Conservation (phyloP, 2,113 vertebrate genomes). For the Solenodon paradoxus region DNA sequence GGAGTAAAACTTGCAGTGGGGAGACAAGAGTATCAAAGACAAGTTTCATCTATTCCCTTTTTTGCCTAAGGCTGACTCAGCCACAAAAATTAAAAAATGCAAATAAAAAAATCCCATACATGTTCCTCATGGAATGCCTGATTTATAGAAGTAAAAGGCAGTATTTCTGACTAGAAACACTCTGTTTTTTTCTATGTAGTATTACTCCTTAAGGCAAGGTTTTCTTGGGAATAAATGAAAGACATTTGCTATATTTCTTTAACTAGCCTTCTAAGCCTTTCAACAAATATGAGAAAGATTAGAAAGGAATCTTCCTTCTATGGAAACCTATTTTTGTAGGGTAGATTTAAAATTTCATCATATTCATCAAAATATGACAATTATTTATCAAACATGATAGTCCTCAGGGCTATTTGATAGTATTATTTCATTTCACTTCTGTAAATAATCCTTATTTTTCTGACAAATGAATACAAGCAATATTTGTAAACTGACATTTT, state of each 20-base stretch:
- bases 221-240: constrained; percentile 4
- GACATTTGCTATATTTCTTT: constrained; percentile 1
- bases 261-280: not conserved
- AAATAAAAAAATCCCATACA: not conserved
- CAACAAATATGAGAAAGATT: constrained; percentile 1
- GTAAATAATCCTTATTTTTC: constrained; percentile 12
- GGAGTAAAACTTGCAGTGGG: not conserved
- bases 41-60: not conserved
- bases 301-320: not conserved
- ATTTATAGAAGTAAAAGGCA: not conserved
- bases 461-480: constrained; percentile 55
- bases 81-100: not conserved
- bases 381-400: constrained; percentile 38
- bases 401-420: constrained; percentile 9
- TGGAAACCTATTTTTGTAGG: constrained; percentile 10
- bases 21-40: not conserved
- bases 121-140: constrained; percentile 33
- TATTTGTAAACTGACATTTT: constrained; percentile 36
- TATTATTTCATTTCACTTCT: constrained; percentile 46
- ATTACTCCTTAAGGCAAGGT: not conserved
- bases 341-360: constrained; percentile 36
- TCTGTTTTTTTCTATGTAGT: not conserved
- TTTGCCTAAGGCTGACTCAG: not conserved
- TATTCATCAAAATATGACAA: constrained; percentile 55
- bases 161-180: not conserved